phyloP scores from a whole-genome alignment of 2,113 vertebrate species.

The Albula glossodonta region DNA sequence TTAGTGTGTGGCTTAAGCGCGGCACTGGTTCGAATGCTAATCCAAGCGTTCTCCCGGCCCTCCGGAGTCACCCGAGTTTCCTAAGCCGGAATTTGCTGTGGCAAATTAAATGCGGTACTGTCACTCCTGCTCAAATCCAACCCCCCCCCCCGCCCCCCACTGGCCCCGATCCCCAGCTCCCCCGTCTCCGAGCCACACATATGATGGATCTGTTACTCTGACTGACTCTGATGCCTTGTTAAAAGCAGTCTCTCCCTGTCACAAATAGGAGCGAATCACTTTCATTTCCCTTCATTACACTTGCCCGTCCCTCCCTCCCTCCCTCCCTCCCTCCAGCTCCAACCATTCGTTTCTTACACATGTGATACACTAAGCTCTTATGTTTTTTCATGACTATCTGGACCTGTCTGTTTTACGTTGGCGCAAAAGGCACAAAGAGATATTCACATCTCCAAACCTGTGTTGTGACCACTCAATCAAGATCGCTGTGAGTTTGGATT shows the following conservation, averaged over 20 bases:
- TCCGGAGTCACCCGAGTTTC: slow-evolving; percentile 37
- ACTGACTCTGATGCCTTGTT: slow-evolving; percentile 74
- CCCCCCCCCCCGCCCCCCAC: too few relatives aligned
- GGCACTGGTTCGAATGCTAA: slow-evolving; percentile 63
- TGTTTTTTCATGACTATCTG: slow-evolving; percentile 58
- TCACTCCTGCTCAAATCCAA: not conserved
- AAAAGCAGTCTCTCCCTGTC: slow-evolving; percentile 72
- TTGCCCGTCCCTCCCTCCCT: slow-evolving; percentile 20
- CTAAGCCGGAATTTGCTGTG: not conserved
- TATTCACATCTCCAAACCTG: not conserved
- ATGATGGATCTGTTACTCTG: slow-evolving; percentile 74
- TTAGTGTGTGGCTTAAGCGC: slow-evolving; percentile 70
- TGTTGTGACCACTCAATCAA: slow-evolving; percentile 6
- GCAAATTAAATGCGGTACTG: not conserved
- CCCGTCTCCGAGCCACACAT: slow-evolving; percentile 29
- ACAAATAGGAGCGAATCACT: slow-evolving; percentile 65
- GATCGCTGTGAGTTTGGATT: not conserved
- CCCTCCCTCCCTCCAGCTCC: slow-evolving; percentile 47
- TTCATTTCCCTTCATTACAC: slow-evolving; percentile 72
- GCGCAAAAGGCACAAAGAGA: slow-evolving; percentile 48
- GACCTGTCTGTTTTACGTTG: slow-evolving; percentile 64
- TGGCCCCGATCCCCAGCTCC: too few relatives aligned
- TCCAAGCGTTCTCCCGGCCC: slow-evolving; percentile 50
- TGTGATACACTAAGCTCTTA: not conserved
- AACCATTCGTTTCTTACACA: too few relatives aligned